phyloP scores from a whole-genome alignment of 2,888 invertebrate genomes.

The Aproaerema taeniolella region DNA sequence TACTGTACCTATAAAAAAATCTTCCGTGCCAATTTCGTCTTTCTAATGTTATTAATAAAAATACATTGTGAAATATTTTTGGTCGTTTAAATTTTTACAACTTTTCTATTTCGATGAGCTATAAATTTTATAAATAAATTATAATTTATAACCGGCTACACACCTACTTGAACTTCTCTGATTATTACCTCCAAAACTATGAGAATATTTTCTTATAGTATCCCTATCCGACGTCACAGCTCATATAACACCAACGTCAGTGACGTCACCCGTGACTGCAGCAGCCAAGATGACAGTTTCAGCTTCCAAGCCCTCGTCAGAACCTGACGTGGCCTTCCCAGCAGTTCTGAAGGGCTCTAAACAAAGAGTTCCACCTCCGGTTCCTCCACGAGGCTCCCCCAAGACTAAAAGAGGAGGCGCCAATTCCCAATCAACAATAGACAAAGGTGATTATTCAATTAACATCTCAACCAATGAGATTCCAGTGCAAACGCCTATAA shows the following conservation, averaged over 20 bases:
- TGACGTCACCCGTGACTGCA: slow-evolving; percentile 64
- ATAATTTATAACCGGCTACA: no score
- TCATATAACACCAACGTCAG: slow-evolving; percentile 68
- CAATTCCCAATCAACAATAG: slow-evolving; percentile 56
- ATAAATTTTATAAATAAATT: neutral
- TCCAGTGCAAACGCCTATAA: slow-evolving; percentile 55
- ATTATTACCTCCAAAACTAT: slow-evolving; percentile 26
- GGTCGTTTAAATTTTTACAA: neutral
- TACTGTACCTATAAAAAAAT: no score
- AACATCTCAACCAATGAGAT: slow-evolving; percentile 58
- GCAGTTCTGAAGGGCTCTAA: slow-evolving; percentile 86
- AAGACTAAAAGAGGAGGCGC: slow-evolving; percentile 78
- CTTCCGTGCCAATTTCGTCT: no score
- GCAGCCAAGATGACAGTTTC: slow-evolving; percentile 51
- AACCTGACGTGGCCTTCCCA: slow-evolving; percentile 81
- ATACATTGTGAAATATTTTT: neutral
- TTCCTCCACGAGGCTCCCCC: slow-evolving; percentile 90
- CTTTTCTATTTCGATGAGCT: neutral
- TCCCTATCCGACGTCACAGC: slow-evolving; percentile 76
- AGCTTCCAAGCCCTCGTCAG: slow-evolving; percentile 49
- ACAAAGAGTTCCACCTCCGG: slow-evolving; percentile 91
- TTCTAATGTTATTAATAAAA: slow-evolving; percentile 14
- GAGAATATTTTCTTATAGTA: slow-evolving; percentile 50
- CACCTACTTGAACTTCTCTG: no score
- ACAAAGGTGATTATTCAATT: slow-evolving; percentile 71